These are phyloP conservation scores for Crossocerus cetratus DNA, from an alignment of 2,888 invertebrate genomes.

Conservation along the genomic window DNA sequence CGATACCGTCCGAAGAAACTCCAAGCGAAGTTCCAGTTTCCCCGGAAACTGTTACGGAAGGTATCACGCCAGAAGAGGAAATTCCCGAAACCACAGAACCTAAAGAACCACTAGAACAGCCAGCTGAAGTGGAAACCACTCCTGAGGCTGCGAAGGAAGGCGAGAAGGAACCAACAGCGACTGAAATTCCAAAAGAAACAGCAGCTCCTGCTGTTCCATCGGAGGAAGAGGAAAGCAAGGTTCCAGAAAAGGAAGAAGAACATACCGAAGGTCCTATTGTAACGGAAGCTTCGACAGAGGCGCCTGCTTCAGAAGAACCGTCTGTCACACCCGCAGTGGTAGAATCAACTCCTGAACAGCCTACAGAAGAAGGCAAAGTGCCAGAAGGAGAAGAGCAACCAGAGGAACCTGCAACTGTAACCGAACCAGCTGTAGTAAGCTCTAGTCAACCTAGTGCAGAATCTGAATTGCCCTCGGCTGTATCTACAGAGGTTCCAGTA, in stretches of 20 bases:
- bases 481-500: background rate
- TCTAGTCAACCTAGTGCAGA: constrained; percentile 16
- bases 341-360: constrained; percentile 19
- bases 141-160: constrained; percentile 23
- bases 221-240: background rate
- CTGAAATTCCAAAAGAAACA: constrained; percentile 15
- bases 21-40: constrained; percentile 15
- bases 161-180: constrained; percentile 26
- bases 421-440: constrained; percentile 30
- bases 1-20: constrained; percentile 29
- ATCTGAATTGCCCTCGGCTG: constrained; percentile 32
- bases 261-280: constrained; percentile 9
- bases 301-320: constrained; percentile 17
- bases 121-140: background rate
- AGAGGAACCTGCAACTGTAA: constrained; percentile 15
- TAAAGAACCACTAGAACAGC: background rate
- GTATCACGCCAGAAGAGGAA: background rate
- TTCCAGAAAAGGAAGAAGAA: constrained; percentile 30
- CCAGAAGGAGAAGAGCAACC: constrained; percentile 21
- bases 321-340: constrained; percentile 14
- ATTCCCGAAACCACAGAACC: background rate
- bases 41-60: constrained; percentile 11
- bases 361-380: constrained; percentile 31
- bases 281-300: background rate
- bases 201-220: constrained; percentile 10